Base-by-base conservation (phyloP, 2,797 vertebrate genomes). In the Channa striata region DNA sequence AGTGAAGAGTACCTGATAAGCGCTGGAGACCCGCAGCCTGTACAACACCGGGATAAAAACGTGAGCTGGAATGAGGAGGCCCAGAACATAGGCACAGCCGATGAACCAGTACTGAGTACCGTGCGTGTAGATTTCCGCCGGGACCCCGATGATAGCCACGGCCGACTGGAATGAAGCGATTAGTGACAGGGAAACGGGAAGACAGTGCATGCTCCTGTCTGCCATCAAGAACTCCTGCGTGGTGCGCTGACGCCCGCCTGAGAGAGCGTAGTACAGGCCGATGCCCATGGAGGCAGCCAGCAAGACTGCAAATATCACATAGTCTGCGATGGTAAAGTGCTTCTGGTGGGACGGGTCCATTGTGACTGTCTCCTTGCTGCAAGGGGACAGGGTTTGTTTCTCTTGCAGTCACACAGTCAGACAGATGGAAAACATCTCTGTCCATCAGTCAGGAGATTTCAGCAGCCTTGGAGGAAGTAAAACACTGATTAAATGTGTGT, bases 41-140 rank as follows among this genome's bases (percentile, higher is more conserved):
- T 99, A 99, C 86, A 99, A 96, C 62, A 98, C 10, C 0, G 97
- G 97, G 82, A 99, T 95, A 91, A 98, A 99, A 87, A 99, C 0
- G 11, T 96, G 95, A 0, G 96, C 97, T 0, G 97, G 97, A 77
- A 99, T 96, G 74, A 98, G 83, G 51, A 99, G 95, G 7, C 97
- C 97, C 69, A 98, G 89, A 13, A 98, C 21, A 81, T 99, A 99
- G 74, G 93, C 95, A 68, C 94, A 96, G 77, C 97, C 97, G 0
- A 99, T 94, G 90, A 99, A 98, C 97, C 97, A 99, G 81, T 98
- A 99, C 92, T 97, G 94, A 0, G 97, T 99, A 17, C 97, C 97
- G 1, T 94, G 93, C 1, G 73, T 82, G 84, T 95, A 99, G 85
- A 99, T 94, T 86, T 99, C 97, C 0, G 93, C 92, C 0, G 97